A percentile compares a stretch with the other conserved stretches of the same genome.
phyloP scores from a whole-genome alignment of 2,888 invertebrate species.

The Himalopsyche tibetana region DNA sequence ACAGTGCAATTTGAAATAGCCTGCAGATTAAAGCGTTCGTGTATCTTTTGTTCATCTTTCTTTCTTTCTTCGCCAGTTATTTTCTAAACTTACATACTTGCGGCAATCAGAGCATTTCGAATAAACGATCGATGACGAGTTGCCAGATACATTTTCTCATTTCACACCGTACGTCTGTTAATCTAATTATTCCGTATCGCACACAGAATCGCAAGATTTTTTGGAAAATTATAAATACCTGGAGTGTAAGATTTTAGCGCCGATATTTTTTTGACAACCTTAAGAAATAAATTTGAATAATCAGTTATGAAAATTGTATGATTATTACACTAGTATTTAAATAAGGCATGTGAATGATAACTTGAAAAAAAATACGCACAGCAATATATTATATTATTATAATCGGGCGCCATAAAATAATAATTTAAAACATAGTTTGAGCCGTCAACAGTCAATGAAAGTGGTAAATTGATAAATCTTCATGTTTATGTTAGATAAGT shows the following conservation, averaged over 20 bases:
- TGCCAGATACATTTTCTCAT: conserved; percentile 52
- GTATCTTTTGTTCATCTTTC: conserved; percentile 47
- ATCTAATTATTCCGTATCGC: conserved; percentile 19
- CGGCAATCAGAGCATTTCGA: conserved; percentile 64
- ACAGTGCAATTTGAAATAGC: conserved; percentile 49
- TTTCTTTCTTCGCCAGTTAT: conserved; percentile 46
- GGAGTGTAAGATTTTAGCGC: neutral
- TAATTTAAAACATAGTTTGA: no score
- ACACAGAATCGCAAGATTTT: neutral
- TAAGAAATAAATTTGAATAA: no score
- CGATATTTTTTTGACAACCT: neutral
- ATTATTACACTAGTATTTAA: no score
- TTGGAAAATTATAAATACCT: conserved; percentile 3
- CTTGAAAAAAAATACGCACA: no score
- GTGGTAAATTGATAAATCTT: no score
- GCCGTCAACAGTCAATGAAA: no score
- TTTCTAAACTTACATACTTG: conserved; percentile 57
- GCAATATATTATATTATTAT: no score
- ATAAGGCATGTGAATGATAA: no score
- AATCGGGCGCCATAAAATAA: no score
- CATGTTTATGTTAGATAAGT: no score
- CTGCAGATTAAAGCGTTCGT: conserved; percentile 52
- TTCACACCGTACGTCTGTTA: neutral
- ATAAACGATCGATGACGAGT: conserved; percentile 63
- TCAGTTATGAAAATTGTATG: no score